Evolutionary conservation across 2,797 vertebrate species (phyloP).

Genomic region (Tinamus major): DNA sequence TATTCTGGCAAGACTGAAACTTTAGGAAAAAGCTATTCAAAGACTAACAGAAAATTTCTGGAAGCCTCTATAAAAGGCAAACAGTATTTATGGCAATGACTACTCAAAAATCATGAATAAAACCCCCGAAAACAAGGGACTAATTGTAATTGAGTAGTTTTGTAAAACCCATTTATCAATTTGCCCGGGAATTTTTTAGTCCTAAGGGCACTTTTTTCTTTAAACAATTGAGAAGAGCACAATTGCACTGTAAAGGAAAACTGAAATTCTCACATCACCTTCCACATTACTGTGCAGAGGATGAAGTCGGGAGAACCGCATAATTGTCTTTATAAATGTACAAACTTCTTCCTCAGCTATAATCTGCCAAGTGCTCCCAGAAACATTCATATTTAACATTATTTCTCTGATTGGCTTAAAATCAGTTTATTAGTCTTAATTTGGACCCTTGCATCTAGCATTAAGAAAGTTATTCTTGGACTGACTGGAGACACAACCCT

Average conservation of each 20-base stretch:
- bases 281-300: neutral
- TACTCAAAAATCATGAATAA: neutral
- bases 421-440: slow-evolving; percentile 59
- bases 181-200: neutral
- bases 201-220: neutral
- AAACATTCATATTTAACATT: slow-evolving; percentile 27
- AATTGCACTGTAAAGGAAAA: neutral
- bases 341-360: neutral
- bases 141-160: neutral
- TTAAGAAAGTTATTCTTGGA: slow-evolving; percentile 48
- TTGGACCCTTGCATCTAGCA: slow-evolving; percentile 36
- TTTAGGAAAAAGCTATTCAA: neutral
- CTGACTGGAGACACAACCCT: slow-evolving; percentile 41
- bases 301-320: neutral
- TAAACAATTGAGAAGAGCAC: neutral
- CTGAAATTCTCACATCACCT: neutral
- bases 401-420: slow-evolving; percentile 46
- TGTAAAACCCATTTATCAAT: neutral
- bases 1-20: neutral
- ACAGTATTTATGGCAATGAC: neutral
- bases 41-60: neutral
- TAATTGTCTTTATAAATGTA: slow-evolving; percentile 46
- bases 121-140: neutral
- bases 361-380: slow-evolving; percentile 1
- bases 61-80: neutral